Evolutionary conservation across 2,888 invertebrate genomes (phyloP), one percentile per base, ranked within the genome.

Genomic region (Bugulina stolonifera): DNA sequence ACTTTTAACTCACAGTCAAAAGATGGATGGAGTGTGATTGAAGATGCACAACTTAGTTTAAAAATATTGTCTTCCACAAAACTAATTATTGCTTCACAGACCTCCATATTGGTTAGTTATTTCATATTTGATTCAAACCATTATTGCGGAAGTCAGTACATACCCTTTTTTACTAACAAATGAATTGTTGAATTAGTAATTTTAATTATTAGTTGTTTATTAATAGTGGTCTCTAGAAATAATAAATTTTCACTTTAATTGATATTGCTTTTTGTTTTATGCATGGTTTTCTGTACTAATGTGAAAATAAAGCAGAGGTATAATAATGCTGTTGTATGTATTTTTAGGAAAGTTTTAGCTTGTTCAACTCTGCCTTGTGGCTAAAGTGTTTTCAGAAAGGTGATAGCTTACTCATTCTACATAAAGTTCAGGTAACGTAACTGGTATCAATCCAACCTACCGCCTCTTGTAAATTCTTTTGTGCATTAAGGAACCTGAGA

Each of bases 331-430:
- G 22, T 52, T 57, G 14, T 25, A n/a, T n/a, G n/a, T n/a, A n/a
- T n/a, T 64, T 25, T 1, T 32, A 64, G 64, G 64, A 64, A 64
- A 64, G 64, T 27, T 64, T 64, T 27, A 64, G 64, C n/a, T 10
- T 64, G 64, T 64, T 32, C 64, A 64, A 64, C 34, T 34, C 64
- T 64, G 34, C 32, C 10, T 32, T 34, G 32, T 76, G 74, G 72
- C 74, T 80, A 72, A 75, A 79, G 69, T 80, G 78, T 3, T 72
- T 79, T 29, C 75, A 76, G 71, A 79, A 77, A 69, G 78, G 77
- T 0, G 81, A 81, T 74, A 80, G 78, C 71, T 72, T 80, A 34
- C 74, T 80, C 71, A 72, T 80, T 55, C 73, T 80, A 29, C 77
- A 76, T 69, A 79, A 78, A 73, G 57, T 79, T 34, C 71, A 78